Percentiles rank a stretch among this genome's conserved stretches.
phyloP scores from a whole-genome alignment of 2,113 vertebrate species.

The Pheucticus melanocephalus region DNA sequence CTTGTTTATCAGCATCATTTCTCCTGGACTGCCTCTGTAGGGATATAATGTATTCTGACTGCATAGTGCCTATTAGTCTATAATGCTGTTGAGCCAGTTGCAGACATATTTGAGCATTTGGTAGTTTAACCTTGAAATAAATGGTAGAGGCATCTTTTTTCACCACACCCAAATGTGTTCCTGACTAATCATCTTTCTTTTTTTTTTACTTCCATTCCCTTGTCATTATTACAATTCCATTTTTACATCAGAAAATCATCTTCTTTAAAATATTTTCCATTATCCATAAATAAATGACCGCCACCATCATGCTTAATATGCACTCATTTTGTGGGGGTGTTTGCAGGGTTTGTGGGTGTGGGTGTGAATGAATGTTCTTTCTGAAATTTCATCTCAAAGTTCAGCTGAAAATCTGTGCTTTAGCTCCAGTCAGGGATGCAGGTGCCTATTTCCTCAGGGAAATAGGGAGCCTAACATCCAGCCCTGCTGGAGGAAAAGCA shows the following conservation, averaged over 20 bases:
- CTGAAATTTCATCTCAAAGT: not conserved
- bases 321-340: not conserved
- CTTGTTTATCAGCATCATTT: not conserved
- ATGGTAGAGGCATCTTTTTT: not conserved
- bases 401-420: not conserved
- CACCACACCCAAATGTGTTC: slow-evolving; percentile 5
- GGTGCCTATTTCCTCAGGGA: not conserved
- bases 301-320: not conserved
- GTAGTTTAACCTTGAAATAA: slow-evolving; percentile 47
- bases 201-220: not conserved
- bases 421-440: not conserved
- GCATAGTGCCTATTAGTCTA: not conserved
- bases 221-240: not conserved
- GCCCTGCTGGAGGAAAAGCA: not conserved
- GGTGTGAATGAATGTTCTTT: not conserved
- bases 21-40: not conserved
- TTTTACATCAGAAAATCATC: not conserved
- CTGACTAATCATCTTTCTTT: not conserved
- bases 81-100: slow-evolving; percentile 10
- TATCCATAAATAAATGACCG: not conserved
- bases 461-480: not conserved
- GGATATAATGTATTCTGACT: slow-evolving; percentile 13
- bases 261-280: not conserved
- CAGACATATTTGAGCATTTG: not conserved
- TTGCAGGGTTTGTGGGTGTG: not conserved